phyloP scores from a whole-genome alignment of 2,113 vertebrate genomes.

The Lamprologus tigripictilis region DNA sequence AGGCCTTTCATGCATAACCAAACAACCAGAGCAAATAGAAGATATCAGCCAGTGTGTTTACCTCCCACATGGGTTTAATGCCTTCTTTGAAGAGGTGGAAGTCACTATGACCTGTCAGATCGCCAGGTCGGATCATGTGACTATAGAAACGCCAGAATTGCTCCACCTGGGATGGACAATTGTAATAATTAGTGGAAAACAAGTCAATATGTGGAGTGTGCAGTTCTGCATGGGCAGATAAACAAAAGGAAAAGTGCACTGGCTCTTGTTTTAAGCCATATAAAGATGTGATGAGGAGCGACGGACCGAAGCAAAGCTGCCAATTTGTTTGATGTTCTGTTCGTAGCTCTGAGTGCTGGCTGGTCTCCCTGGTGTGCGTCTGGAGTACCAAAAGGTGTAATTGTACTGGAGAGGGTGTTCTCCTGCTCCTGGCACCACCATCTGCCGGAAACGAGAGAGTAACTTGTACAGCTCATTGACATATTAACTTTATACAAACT shows the following conservation, averaged over 20 bases:
- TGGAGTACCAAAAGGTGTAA: constrained; percentile 81
- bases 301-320: constrained; percentile 77
- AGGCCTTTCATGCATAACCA: neutral
- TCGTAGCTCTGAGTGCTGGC: constrained; percentile 80
- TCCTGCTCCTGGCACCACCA: constrained; percentile 68
- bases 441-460: constrained; percentile 33
- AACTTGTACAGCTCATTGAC: neutral
- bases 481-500: neutral
- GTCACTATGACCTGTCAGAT: constrained; percentile 78
- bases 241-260: neutral
- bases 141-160: constrained; percentile 84
- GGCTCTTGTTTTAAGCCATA: neutral
- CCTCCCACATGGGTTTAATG: constrained; percentile 84
- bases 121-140: constrained; percentile 80
- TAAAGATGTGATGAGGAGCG: neutral
- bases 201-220: neutral
- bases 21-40: neutral
- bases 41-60: neutral
- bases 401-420: constrained; percentile 81
- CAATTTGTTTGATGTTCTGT: constrained; percentile 81
- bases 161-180: constrained; percentile 60
- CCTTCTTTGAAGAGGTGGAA: constrained; percentile 82
- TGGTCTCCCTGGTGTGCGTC: constrained; percentile 76
- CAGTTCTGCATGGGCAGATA: neutral
- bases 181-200: neutral